Evolutionary conservation across 2,113 vertebrate genomes (phyloP), one percentile per base, ranked within the genome.

Genomic region (Halichoerus grypus): DNA sequence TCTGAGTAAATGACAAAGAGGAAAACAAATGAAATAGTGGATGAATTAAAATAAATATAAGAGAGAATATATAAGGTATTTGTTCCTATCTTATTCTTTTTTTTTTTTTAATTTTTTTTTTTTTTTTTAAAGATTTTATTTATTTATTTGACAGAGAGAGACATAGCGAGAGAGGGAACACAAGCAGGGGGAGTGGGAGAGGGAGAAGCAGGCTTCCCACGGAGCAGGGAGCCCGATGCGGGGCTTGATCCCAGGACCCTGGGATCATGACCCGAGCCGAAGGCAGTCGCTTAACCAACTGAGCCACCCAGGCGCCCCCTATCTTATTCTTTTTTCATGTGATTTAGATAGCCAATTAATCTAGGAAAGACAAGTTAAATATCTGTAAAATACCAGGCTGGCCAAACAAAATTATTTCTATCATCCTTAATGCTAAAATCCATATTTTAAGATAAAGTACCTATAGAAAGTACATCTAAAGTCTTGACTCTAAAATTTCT

Each of bases 11-110:
- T n/a, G 22, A 46, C 18, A 55, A 88, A 21, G 18, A 79, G 13
- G 18, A 88, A 91, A 97, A 85, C 31, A 83, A 59, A 21, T 69
- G 42, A 83, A 88, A 93, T 42, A 21, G 24, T 84, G n/a, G 22
- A 67, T 53, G 24, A 80, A 76, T 67, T 74, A 26, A 63, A 91
- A 76, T 61, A 96, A 93, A 67, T 61, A 1, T 39, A 69, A 83
- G 24, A 5, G 22, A 69, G 74, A 89, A 33, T 7, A 1, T n/a
- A 67, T 63, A 76, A 82, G 61, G 18, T 5, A 21, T 95, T 92
- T 88, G 3, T 53, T 85, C 6, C 36, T 59, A 71, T 49, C 7
- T 81, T 79, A 33, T 24, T 96, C 13, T 84, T 21, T 81, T 69
- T 95, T 31, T 24, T 96, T 11, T 84, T 21, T 81, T 69, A n/a